Evolutionary conservation across 1,140 invertebrate species (phyloP).

Genomic region (Drosophila pseudoobscura): DNA sequence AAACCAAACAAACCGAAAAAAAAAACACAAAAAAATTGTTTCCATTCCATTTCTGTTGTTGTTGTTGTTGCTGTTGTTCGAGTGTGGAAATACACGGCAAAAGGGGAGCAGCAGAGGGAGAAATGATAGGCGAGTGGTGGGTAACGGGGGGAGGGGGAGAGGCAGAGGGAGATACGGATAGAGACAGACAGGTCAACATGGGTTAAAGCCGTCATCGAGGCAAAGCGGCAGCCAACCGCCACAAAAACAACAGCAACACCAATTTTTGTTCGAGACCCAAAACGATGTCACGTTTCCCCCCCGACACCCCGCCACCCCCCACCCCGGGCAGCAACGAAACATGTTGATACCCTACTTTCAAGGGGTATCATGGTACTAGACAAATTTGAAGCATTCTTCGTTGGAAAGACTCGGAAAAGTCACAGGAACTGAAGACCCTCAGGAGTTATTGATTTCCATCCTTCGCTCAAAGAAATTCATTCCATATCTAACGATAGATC

Average conservation of each 20-base stretch:
- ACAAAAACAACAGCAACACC: conserved; percentile 8
- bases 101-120: conserved; percentile 12
- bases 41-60: conserved; percentile 24
- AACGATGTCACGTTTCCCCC: too few relatives aligned
- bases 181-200: conserved; percentile 37
- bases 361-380: too few relatives aligned
- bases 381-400: too few relatives aligned
- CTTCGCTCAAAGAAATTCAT: too few relatives aligned
- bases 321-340: too few relatives aligned
- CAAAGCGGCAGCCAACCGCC: conserved; percentile 1
- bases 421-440: too few relatives aligned
- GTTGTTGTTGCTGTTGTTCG: neutral
- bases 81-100: conserved; percentile 32
- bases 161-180: neutral
- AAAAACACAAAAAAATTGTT: conserved; percentile 1
- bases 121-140: conserved; percentile 15
- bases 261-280: neutral
- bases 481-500: too few relatives aligned
- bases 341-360: too few relatives aligned
- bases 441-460: too few relatives aligned
- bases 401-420: too few relatives aligned
- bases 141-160: neutral
- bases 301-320: rapidly evolving
- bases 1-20: neutral
- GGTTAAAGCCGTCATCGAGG: conserved; percentile 49